A percentile compares a stretch with the other conserved stretches of the same genome.
Conservation (phyloP, 2,113 vertebrate species). For the Reinhardtius hippoglossoides region DNA sequence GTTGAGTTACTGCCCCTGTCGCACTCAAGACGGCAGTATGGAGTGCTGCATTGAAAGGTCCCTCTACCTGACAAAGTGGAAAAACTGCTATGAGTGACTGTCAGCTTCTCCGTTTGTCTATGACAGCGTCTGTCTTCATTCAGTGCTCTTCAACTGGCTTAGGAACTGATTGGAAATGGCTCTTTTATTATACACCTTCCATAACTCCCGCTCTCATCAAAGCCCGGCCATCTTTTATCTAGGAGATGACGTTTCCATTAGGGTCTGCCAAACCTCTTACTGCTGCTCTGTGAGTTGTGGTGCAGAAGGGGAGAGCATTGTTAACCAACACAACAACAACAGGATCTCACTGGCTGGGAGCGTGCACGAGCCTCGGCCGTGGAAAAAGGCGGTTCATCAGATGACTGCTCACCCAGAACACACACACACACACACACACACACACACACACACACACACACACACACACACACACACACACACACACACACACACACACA, state of each 20-base stretch:
- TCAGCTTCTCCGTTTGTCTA: constrained; percentile 66
- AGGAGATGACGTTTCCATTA: constrained; percentile 84
- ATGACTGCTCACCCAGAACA: constrained; percentile 70
- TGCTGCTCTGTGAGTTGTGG: constrained; percentile 79
- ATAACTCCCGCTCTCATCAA: constrained; percentile 76
- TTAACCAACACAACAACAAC: constrained; percentile 75
- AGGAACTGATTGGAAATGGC: constrained; percentile 75
- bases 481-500: constrained; percentile 33
- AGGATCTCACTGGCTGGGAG: constrained; percentile 47
- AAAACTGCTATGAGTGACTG: constrained; percentile 62
- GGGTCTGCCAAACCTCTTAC: constrained; percentile 77
- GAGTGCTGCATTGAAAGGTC: constrained; percentile 41
- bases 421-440: background rate
- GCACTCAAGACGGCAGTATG: background rate
- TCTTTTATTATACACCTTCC: constrained; percentile 75
- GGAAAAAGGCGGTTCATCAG: constrained; percentile 66
- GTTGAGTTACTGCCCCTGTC: constrained; percentile 44
- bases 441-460: no score
- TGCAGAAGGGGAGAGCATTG: constrained; percentile 62
- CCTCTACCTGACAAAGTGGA: constrained; percentile 60
- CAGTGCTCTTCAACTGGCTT: constrained; percentile 71
- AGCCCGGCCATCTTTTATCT: constrained; percentile 75
- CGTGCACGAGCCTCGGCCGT: constrained; percentile 29
- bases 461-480: no score
- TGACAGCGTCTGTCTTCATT: constrained; percentile 77